Base-by-base conservation (phyloP, 1,140 invertebrate genomes). In the Macrotrachela quadricornifera region DNA sequence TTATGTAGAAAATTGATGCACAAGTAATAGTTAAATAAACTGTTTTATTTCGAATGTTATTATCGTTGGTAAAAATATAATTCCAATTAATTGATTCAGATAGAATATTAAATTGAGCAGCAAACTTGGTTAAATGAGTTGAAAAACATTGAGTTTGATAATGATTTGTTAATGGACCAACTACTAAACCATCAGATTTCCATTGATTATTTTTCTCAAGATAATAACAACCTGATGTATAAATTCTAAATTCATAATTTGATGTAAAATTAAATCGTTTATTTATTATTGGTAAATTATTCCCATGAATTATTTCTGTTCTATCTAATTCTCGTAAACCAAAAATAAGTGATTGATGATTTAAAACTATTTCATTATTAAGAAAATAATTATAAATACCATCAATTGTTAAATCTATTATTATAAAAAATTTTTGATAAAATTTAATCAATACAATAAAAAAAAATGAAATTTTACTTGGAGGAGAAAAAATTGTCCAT, bases 1-100 rank as follows among this genome's bases (percentile, higher is more conserved):
- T 42, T 13, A 74, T 56, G 54, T 73, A 76, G 10, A 75, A 54
- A 11, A 63, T 51, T 16, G 63, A 46, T 8, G 73, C 70, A 3
- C 74, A 59, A 37, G 75, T 74, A 40, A 73, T 63, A 0, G 72
- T 74, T 50, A 74, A 63, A 57, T 75, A 76, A 42, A 77, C 66
- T 1, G 74, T 75, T 9, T 73, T 64, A 61, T 77, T 77, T 60
- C 73, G 71, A 10, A 63, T 59, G 60, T 75, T 4, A 30, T 30
- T 8, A 30, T 2, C 21, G 8, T 30, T 67, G n/a, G n/a, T 58
- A 36, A 71, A 67, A 10, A 69, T 61, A 51, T 64, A 66, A 53
- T 62, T 60, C 59, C 66, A 72, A 60, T 72, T 66, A 13, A 73
- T 66, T 16, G 61, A 60, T 50, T 70, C 70, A 1, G 70, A 69